Evolutionary conservation across 2,888 invertebrate genomes (phyloP), one percentile per base, ranked within the genome.

Genomic region (Drosophila atripex): DNA sequence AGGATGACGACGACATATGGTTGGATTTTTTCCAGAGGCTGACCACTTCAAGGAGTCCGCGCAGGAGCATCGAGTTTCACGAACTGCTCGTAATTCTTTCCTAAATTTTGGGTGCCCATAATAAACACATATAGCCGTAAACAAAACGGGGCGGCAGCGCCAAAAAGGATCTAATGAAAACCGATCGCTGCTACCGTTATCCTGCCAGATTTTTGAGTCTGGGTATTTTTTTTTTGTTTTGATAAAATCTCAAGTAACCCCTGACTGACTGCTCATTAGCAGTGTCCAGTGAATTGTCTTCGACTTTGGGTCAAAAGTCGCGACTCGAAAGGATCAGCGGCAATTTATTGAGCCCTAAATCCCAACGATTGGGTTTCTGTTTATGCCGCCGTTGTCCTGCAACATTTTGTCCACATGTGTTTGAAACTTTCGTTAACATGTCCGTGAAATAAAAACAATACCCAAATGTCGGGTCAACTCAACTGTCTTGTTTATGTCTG

Each of bases 161-260:
- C 86, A 85, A 71, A 59, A 65, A 61, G 78, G 64, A 60, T 72
- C 68, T 55, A 66, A 54, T 59, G 64, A 30, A 57, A 72, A 55
- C 59, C 61, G 57, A 70, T 74, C 71, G 68, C 71, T 43, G 74
- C 85, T 82, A 76, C 79, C 71, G 77, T 65, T 70, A 69, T 76
- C 60, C 60, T 61, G 52, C 46, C 53, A 46, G 53, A 43, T 32
- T 63, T 16, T 52, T 61, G 47, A 65, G 69, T 55, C 49, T 28
- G 28, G 9, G 56, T 71, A 71, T 68, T 55, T 53, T 63, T 73
- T 77, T 49, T n/a, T 30, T 85, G 84, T 85, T 85, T 86, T 85
- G 84, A 85, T 85, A 86, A 85, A 73, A 86, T 85, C 86, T 85
- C 86, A 84, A 86, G 75, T 84, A 86, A 77, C 84, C 68, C 21